Evolutionary conservation across 2,113 vertebrate genomes (phyloP).

Genomic region (Pan paniscus): DNA sequence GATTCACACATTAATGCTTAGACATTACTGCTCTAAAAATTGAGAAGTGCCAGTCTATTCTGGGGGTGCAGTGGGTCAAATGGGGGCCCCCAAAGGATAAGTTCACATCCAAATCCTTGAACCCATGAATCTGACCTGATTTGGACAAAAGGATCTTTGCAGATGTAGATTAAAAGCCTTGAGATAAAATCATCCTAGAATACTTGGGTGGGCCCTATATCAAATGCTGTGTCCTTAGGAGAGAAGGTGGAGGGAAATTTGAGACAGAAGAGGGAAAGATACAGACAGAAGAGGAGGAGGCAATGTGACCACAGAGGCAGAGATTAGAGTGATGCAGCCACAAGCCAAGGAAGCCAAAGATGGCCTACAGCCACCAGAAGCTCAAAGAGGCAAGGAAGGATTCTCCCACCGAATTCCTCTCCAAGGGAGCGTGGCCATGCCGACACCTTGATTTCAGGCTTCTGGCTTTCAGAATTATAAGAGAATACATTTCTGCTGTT

Average conservation of each 20-base stretch:
- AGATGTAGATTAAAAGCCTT: background rate
- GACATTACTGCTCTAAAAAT: background rate
- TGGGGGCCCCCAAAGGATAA: background rate
- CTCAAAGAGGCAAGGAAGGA: background rate
- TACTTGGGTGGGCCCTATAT: background rate
- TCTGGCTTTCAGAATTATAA: background rate
- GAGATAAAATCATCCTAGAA: background rate
- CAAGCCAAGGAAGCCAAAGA: background rate
- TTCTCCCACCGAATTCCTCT: background rate
- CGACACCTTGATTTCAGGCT: background rate
- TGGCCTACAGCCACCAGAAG: background rate
- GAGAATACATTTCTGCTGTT: background rate
- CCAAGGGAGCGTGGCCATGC: too few species aligned
- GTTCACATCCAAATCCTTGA: background rate
- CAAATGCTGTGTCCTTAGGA: background rate
- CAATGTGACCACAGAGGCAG: background rate
- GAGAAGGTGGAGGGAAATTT: background rate
- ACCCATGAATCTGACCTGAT: background rate
- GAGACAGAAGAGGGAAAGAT: background rate
- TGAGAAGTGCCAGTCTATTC: background rate
- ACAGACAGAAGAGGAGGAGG: background rate
- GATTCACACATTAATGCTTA: background rate
- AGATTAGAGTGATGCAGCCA: background rate
- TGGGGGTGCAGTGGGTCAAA: background rate
- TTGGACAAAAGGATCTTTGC: background rate